Evolutionary conservation across 2,113 vertebrate species (phyloP).

Genomic region (Poeciliopsis turrubarensis): DNA sequence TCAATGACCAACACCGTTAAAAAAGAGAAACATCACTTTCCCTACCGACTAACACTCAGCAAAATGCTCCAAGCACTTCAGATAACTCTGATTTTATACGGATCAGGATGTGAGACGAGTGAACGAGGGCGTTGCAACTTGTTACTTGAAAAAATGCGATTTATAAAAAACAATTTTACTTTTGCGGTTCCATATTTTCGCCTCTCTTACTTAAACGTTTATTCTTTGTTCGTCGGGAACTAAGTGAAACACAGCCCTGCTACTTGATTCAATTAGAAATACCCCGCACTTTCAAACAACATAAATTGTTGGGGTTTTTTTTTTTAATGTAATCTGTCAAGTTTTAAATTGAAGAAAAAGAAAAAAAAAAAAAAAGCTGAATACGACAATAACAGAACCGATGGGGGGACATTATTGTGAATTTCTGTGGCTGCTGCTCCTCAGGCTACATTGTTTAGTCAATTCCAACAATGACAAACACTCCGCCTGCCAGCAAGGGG

Average conservation of each 20-base stretch:
- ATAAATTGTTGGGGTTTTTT: too few relatives aligned
- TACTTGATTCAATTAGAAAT: too few relatives aligned
- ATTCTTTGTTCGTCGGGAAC: too few relatives aligned
- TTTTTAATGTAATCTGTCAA: too few relatives aligned
- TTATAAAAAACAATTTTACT: background rate
- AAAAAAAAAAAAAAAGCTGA: background rate
- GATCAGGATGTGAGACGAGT: background rate
- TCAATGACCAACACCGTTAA: background rate
- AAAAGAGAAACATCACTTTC: slow-evolving; percentile 1
- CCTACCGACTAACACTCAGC: too few relatives aligned
- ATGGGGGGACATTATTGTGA: background rate
- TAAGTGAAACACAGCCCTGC: too few relatives aligned
- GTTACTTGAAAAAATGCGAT: background rate
- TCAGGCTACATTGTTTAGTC: background rate
- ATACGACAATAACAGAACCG: background rate
- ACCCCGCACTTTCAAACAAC: too few relatives aligned
- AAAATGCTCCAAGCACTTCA: background rate
- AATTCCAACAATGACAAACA: background rate
- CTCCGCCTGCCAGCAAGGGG: background rate
- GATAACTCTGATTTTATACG: background rate
- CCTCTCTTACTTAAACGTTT: too few relatives aligned
- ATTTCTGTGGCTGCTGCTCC: background rate
- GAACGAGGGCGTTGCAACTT: background rate
- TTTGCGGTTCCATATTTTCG: too few relatives aligned
- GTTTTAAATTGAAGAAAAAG: background rate